Evolutionary conservation across 2,797 vertebrate species (phyloP), one percentile per base, ranked within the genome.

Genomic region (Acipenser ruthenus): DNA sequence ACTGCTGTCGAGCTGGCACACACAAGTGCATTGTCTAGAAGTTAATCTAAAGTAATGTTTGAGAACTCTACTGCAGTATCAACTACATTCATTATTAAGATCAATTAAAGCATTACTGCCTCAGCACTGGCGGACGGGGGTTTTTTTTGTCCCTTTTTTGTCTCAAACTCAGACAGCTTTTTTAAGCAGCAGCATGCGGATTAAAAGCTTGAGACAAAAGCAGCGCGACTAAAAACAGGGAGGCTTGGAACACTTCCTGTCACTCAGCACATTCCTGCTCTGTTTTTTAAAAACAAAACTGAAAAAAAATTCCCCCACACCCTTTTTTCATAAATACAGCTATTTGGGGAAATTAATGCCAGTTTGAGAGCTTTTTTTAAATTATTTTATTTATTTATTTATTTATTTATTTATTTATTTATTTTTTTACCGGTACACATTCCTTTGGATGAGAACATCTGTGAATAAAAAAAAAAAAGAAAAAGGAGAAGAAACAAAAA

Each of bases 161-260:
- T 81, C 78, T 84, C 74, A 80, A 81, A 83, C 78, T 80, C 79
- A 83, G 82, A 78, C 77, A 80, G 79, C 75, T 76, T 77, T 83
- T 81, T 78, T 71, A 74, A 81, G 79, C 74, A 77, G 74, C 75
- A 70, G 72, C 75, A 75, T 77, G 77, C 77, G 80, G 83, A 83
- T 88, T 82, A 85, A 76, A 77, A 86, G 87, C 86, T 88, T 89
- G 86, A 87, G 83, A 90, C 87, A 89, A 88, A 90, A 89, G 85
- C 87, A 85, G 82, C 82, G 74, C 70, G 80, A 80, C 80, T 79
- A 78, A 77, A 79, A 78, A 75, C 82, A 76, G 71, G 72, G 74
- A 74, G 74, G 82, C 79, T 79, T 71, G 81, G 81, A 80, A 82
- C 79, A 78, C 88, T 93, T 93, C 87, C 90, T 93, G 88, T 90